Percentiles rank a stretch among this genome's conserved stretches.
Evolutionary conservation across 2,113 vertebrate species (phyloP).

Genomic region (Fulica atra): DNA sequence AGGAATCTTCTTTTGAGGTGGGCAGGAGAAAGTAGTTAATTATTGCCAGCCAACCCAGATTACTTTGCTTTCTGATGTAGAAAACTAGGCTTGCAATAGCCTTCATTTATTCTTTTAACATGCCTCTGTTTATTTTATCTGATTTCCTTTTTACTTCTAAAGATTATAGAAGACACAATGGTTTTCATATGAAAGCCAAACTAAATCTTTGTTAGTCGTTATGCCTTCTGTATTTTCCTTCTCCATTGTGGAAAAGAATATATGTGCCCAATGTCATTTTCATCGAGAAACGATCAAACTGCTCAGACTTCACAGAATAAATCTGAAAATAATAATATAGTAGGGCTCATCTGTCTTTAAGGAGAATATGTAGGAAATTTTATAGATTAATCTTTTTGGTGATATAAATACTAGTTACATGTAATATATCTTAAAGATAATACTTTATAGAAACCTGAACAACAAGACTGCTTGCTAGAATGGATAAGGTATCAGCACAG

Average conservation of each 20-base stretch:
- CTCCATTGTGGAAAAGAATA: background rate
- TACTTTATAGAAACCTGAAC: background rate
- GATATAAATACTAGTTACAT: background rate
- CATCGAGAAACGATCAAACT: background rate
- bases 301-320: background rate
- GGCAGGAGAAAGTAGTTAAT: background rate
- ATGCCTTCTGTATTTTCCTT: background rate
- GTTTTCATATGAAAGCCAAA: background rate
- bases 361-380: background rate
- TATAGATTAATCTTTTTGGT: background rate
- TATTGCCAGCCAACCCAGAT: background rate
- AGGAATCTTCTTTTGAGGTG: background rate
- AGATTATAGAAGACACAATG: background rate
- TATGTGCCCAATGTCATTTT: background rate
- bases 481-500: background rate
- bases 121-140: background rate
- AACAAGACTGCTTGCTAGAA: background rate
- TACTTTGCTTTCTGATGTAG: background rate
- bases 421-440: background rate
- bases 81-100: background rate
- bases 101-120: background rate
- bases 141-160: background rate
- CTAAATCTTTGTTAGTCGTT: background rate
- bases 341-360: background rate
- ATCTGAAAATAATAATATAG: background rate